Base-by-base conservation (phyloP, 2,888 invertebrate species). In the Caenorhabditis imperialis region DNA sequence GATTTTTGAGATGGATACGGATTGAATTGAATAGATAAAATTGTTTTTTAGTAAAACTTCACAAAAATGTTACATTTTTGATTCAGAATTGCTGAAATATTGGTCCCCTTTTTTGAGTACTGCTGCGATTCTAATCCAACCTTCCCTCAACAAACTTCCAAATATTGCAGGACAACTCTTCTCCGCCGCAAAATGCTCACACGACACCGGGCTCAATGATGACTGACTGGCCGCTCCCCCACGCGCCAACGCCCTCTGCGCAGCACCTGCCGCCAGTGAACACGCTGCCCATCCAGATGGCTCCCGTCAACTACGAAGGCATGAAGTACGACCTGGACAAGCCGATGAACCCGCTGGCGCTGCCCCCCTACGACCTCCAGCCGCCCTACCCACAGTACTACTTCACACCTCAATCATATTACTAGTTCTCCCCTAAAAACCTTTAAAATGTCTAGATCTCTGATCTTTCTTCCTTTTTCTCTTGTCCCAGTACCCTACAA, bases 201-300 rank as follows among this genome's bases (percentile, higher is more conserved):
- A 8, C 48, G 10, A 25, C 63, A 8, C 30, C 55, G 33, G 25
- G 38, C 20, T 23, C 63, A 18, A 63, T 63, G 63, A 54, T 55
- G 54, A 3, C 53, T 20, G 62, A 62, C n/a, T 53, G 42, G 62
- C 5, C 51, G 12, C 35, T n/a, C 35, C 14, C 50, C n/a, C 61
- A 61, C 30, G 42, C 33, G 10, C 37, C 27, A 12, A 35, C 40
- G n/a, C 30, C 35, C 18, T 53, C 51, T 20, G 51, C 18, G 38
- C 67, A 48, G 37, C 67, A 47, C 51, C 51, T 50, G 37, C 67
- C 55, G 25, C 67, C 51, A 12, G 62, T 63, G 18, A 54, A 40
- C 38, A 37, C 48, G 14, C 27, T 50, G 20, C 63, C 54, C 33
- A 16, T 53, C n/a, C 8, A 27, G 22, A 20, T 42, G 10, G 61